A percentile compares a stretch with the other conserved stretches of the same genome.
Conservation (phyloP, 2,888 invertebrate genomes). For the Hirudinaria manillensis region DNA sequence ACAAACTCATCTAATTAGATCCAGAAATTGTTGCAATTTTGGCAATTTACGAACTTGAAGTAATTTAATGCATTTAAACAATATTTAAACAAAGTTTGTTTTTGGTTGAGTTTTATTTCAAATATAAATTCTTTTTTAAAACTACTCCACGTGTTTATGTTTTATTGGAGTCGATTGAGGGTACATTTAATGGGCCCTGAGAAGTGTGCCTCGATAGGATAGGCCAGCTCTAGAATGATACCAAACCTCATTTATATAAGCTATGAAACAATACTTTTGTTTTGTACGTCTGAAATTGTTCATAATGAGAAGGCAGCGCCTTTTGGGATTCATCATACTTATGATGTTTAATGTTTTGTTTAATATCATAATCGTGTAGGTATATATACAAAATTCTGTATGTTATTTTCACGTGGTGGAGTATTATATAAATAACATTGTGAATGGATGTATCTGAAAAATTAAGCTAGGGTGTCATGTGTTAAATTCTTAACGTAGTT, state of each 20-base stretch:
- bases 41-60: no score
- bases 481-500: not conserved
- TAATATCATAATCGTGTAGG: constrained; percentile 3
- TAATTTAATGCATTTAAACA: no score
- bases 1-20: no score
- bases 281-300: not conserved
- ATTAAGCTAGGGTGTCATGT: not conserved
- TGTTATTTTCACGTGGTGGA: not conserved
- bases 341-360: constrained; percentile 3
- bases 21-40: no score
- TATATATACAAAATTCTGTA: not conserved
- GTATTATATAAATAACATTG: not conserved
- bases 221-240: constrained; percentile 8
- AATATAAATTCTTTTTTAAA: no score
- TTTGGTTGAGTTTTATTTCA: no score
- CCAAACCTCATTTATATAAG: not conserved
- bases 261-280: not conserved
- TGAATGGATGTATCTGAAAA: not conserved
- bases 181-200: no score
- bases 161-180: no score
- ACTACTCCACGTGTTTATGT: no score
- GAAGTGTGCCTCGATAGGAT: constrained; percentile 4
- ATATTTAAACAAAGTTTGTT: no score
- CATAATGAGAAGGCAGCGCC: constrained; percentile 9
- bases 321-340: not conserved